These are phyloP conservation scores for Prunella strophiata DNA, from an alignment of 2,797 vertebrate species.

Conservation along the genomic window DNA sequence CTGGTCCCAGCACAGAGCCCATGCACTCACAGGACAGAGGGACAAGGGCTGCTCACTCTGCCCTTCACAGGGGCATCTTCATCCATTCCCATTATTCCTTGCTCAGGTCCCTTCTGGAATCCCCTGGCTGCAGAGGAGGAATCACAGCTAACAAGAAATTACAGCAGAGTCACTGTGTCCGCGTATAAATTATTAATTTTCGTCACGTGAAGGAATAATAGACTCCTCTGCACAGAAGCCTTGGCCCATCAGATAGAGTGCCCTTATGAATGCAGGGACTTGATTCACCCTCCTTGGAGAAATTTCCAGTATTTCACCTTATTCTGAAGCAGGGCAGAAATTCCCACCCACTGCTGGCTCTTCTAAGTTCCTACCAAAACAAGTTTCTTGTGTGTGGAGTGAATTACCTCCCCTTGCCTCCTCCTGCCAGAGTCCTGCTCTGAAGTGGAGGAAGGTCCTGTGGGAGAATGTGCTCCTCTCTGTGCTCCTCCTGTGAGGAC, in stretches of 20 bases:
- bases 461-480: accelerated
- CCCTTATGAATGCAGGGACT: neutral
- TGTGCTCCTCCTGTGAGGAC: neutral
- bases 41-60: neutral
- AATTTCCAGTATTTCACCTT: neutral
- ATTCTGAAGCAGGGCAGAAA: neutral
- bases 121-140: neutral
- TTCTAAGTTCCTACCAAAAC: neutral
- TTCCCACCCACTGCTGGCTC: neutral
- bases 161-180: neutral
- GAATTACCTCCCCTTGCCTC: neutral
- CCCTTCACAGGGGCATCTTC: neutral
- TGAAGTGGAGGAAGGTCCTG: neutral
- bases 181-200: conserved; percentile 13
- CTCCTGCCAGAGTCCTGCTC: neutral
- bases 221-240: neutral
- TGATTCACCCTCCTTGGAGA: neutral
- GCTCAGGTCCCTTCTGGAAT: accelerated
- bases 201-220: conserved; percentile 26
- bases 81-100: neutral
- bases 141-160: neutral
- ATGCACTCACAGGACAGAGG: accelerated
- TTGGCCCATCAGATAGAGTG: neutral
- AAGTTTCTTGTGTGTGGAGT: neutral
- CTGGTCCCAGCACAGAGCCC: neutral